Evolutionary conservation across 2,888 invertebrate genomes (phyloP).

Genomic region (Tachina grossa): DNA sequence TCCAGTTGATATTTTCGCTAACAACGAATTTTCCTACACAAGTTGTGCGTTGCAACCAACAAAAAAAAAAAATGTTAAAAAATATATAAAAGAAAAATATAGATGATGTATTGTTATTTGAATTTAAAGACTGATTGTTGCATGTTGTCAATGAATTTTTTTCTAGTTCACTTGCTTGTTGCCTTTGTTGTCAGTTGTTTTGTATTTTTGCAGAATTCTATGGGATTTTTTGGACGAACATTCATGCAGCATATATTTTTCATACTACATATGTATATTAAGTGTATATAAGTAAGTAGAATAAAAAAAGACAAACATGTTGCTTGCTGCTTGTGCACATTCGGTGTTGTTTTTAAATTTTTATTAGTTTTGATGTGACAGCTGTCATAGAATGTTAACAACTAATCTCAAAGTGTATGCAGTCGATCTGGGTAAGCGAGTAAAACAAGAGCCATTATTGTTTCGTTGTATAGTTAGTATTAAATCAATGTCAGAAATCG

Average conservation of each 20-base stretch:
- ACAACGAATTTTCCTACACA: constrained; percentile 14
- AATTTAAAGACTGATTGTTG: constrained; percentile 70
- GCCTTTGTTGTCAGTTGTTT: constrained; percentile 39
- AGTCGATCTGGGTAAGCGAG: constrained; percentile 35
- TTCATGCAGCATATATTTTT: not conserved
- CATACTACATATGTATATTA: too few relatives aligned
- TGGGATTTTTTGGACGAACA: not conserved
- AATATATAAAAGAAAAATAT: constrained; percentile 29
- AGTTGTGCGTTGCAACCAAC: constrained; percentile 32
- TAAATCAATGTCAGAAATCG: constrained; percentile 54
- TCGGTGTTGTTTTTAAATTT: constrained; percentile 48
- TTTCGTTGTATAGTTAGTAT: constrained; percentile 23
- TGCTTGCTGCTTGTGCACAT: constrained; percentile 32
- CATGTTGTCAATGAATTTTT: constrained; percentile 75
- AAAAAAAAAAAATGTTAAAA: not conserved
- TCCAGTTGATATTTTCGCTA: constrained; percentile 32
- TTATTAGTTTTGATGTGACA: constrained; percentile 71
- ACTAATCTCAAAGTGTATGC: constrained; percentile 55
- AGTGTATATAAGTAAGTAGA: too few relatives aligned
- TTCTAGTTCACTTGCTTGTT: constrained; percentile 28
- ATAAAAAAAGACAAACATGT: constrained; percentile 49
- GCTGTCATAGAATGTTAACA: constrained; percentile 70
- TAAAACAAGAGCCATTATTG: constrained; percentile 45
- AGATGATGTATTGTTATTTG: constrained; percentile 69
- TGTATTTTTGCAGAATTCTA: constrained; percentile 34